phyloP scores from a whole-genome alignment of 2,113 vertebrate genomes.

The Eptatretus burgeri region DNA sequence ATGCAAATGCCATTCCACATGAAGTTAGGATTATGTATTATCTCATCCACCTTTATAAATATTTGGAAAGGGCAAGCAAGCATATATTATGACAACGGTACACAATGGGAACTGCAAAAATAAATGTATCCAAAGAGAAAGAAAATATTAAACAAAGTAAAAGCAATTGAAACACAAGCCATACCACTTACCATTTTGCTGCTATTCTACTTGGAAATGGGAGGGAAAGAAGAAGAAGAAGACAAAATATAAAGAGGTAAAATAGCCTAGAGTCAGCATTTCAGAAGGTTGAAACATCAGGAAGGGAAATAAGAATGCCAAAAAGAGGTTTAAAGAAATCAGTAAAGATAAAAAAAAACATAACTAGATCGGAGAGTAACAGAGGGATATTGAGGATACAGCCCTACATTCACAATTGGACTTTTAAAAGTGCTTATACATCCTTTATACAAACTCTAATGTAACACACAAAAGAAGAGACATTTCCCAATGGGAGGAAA shows the following conservation, averaged over 20 bases:
- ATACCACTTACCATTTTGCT: conserved; percentile 1
- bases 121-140: not conserved
- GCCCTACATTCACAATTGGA: no score
- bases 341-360: no score
- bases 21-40: no score
- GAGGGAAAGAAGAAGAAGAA: not conserved
- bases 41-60: not conserved
- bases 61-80: not conserved
- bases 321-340: no score
- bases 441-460: no score
- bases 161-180: not conserved
- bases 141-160: not conserved
- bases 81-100: not conserved
- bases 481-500: no score
- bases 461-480: no score
- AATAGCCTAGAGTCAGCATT: not conserved
- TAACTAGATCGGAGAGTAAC: no score
- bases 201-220: conserved; percentile 1
- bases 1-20: no score
- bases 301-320: no score
- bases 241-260: not conserved
- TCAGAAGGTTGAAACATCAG: not conserved
- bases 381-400: no score
- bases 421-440: no score
- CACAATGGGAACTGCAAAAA: not conserved